Evolutionary conservation across 1,140 invertebrate species (phyloP).

Genomic region (Rhizoglyphus robini): DNA sequence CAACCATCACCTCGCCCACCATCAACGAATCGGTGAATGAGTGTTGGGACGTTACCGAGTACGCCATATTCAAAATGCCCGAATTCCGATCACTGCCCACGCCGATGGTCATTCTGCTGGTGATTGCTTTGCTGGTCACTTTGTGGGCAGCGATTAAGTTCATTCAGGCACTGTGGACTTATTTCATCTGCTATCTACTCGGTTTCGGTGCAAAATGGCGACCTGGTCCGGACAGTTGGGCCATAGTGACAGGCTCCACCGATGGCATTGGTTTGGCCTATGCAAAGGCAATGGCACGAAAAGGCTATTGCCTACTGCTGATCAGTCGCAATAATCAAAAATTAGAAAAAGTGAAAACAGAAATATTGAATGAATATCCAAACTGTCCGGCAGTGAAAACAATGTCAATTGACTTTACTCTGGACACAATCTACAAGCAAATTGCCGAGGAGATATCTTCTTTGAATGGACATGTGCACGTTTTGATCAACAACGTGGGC

Average conservation of each 20-base stretch:
- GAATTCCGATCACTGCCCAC: not conserved
- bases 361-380: not conserved
- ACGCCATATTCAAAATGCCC: not conserved
- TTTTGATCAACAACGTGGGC: slow-evolving; percentile 81
- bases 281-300: slow-evolving; percentile 60
- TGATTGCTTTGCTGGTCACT: slow-evolving; percentile 8
- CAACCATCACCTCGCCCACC: not conserved
- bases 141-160: slow-evolving; percentile 5
- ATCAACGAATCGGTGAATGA: not conserved
- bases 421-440: slow-evolving; percentile 5
- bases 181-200: slow-evolving; percentile 8
- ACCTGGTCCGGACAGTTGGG: slow-evolving; percentile 1
- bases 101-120: not conserved
- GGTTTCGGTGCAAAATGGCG: slow-evolving; percentile 9
- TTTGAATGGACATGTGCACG: slow-evolving; percentile 13
- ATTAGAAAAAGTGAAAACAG: slow-evolving; percentile 7
- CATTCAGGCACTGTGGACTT: slow-evolving; percentile 14
- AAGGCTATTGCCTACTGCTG: slow-evolving; percentile 69
- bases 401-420: slow-evolving; percentile 13
- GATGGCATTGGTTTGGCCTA: slow-evolving; percentile 86
- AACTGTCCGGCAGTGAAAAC: slow-evolving; percentile 25
- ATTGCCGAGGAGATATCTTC: slow-evolving; percentile 3
- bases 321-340: slow-evolving; percentile 72
- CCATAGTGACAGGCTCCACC: slow-evolving; percentile 71
- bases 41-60: not conserved